Percentiles rank a stretch among this genome's conserved stretches.
These are phyloP conservation scores for Idaea straminata DNA, from an alignment of 2,888 invertebrate genomes.

Conservation along the genomic window DNA sequence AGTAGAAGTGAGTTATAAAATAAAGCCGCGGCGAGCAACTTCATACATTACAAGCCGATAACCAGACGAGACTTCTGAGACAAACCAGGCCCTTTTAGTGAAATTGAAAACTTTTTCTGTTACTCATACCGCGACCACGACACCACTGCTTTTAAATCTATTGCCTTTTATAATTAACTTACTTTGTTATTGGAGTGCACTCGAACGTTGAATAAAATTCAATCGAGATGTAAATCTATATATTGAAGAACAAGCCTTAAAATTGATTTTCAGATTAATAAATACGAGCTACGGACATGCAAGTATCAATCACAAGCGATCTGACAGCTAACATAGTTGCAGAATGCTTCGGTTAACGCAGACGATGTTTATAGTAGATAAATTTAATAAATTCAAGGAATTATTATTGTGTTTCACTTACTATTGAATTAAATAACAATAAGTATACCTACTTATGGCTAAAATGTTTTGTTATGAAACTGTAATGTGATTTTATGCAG, in stretches of 20 bases:
- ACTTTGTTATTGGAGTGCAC: slow-evolving; percentile 72
- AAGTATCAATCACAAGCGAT: too few species aligned
- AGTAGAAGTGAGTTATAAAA: slow-evolving; percentile 79
- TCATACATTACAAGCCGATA: slow-evolving; percentile 81
- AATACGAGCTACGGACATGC: too few species aligned
- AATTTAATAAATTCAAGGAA: slow-evolving; percentile 56
- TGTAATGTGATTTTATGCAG: slow-evolving; percentile 46
- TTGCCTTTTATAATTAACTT: slow-evolving; percentile 80
- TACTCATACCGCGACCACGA: slow-evolving; percentile 76
- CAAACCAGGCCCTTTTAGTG: slow-evolving; percentile 81
- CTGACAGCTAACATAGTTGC: too few species aligned
- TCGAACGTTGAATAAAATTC: slow-evolving; percentile 72
- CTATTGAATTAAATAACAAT: slow-evolving; percentile 11
- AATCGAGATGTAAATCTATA: slow-evolving; percentile 58
- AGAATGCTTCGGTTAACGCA: too few species aligned
- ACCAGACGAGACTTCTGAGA: slow-evolving; percentile 80
- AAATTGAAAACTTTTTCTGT: slow-evolving; percentile 81
- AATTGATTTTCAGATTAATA: too few species aligned
- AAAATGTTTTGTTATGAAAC: slow-evolving; percentile 1
- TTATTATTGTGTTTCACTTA: slow-evolving; percentile 63
- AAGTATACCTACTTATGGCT: not conserved
- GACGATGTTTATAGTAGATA: too few species aligned
- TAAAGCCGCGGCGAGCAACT: slow-evolving; percentile 74
- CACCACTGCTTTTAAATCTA: slow-evolving; percentile 78
- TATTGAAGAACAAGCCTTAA: too few species aligned